Evolutionary conservation across 2,113 vertebrate genomes (phyloP), one percentile per base, ranked within the genome.

Genomic region (Cryptoleucopteryx plumbea): DNA sequence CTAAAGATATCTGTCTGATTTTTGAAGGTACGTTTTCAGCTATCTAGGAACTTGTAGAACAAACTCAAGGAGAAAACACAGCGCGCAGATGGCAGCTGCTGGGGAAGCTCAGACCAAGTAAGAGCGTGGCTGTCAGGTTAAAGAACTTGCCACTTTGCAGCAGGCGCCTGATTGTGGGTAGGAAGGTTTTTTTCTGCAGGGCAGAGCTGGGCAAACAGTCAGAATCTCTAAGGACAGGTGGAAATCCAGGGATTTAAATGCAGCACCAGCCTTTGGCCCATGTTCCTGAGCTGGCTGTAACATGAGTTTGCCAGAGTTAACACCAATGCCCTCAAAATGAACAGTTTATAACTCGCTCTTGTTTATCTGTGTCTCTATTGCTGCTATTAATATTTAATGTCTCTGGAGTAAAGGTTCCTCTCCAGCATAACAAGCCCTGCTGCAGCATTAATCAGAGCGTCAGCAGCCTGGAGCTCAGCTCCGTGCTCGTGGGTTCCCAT

Each of bases 371-470:
- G 81, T 94, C 94, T 97, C 95, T 93, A 72, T 94, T 96, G 96
- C 93, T 90, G 92, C 88, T 86, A 75, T 98, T 97, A 97, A 98
- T 98, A 98, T 96, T 98, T 97, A 94, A 98, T 84, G 95, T 94
- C 93, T 96, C 96, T 48, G 16, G 91, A 97, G 97, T 82, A 93
- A 97, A 86, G 78, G 93, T 7, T 53, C 38, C 75, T 95, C 52
- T 95, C 93, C 63, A 45, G 97, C 95, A 82, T 13, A 93, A 84
- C 43, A 14, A 94, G 86, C 63, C 56, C 75, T 83, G 92, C 90
- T 82, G 89, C 92, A 83, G 71, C 9, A 77, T 95, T 93, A 88
- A 95, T 97, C 96, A 96, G 89, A 95, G 75, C 43, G 1, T 1
- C 83, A 25, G 84, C 62, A 75, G 86, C 85, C 78, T 18, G 1